Conservation (phyloP, 1,140 invertebrate species). For the Nasonia vitripennis region DNA sequence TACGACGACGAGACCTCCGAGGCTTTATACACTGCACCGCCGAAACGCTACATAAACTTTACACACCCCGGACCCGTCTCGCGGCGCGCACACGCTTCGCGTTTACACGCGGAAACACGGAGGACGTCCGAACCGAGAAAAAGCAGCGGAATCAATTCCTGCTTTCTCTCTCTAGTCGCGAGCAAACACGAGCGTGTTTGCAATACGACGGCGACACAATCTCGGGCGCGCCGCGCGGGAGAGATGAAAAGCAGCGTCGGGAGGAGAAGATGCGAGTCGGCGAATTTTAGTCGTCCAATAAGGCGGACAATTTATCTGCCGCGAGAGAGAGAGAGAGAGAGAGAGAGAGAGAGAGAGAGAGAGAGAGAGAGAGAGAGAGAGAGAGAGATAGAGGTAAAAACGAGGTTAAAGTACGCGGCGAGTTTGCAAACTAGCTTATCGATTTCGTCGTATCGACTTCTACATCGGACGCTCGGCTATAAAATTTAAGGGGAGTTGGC, state of each 20-base stretch:
- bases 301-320: conserved; percentile 44
- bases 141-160: background rate
- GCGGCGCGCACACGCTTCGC: too few relatives aligned
- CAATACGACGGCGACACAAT: too few relatives aligned
- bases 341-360: background rate
- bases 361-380: background rate
- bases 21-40: too few relatives aligned
- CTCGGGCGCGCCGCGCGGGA: background rate
- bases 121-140: background rate
- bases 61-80: too few relatives aligned
- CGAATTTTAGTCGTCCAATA: conserved; percentile 39
- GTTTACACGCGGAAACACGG: too few relatives aligned
- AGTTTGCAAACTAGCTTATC: conserved; percentile 43
- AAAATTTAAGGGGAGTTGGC: background rate
- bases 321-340: background rate
- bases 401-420: background rate
- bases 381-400: background rate
- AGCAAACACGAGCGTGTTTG: too few relatives aligned
- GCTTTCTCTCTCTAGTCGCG: background rate
- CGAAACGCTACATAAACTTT: too few relatives aligned
- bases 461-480: background rate
- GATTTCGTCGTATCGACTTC: conserved; percentile 31
- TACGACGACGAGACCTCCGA: too few relatives aligned
- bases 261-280: background rate
- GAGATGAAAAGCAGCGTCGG: background rate